These are phyloP conservation scores for Megalops cyprinoides DNA, from an alignment of 2,797 vertebrate genomes.

Conservation along the genomic window DNA sequence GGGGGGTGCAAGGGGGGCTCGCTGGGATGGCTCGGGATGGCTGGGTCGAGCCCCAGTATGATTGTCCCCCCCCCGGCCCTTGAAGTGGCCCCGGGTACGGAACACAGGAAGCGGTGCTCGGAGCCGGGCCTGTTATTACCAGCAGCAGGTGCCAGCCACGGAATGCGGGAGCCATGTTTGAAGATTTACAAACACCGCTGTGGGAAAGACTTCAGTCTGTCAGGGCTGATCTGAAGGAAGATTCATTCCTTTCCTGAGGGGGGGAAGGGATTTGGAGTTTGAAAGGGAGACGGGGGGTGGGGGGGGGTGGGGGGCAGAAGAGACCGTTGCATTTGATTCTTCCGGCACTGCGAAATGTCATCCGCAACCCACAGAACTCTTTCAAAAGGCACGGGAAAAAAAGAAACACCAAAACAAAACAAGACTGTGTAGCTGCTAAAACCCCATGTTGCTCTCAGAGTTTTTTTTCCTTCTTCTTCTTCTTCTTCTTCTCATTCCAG, in stretches of 20 bases:
- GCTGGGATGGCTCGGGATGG: background rate
- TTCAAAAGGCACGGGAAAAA: constrained; percentile 62
- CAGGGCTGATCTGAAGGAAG: constrained; percentile 39
- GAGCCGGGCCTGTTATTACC: constrained; percentile 64
- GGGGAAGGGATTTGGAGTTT: constrained; percentile 58
- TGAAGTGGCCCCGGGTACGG: background rate
- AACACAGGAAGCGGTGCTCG: constrained; percentile 13
- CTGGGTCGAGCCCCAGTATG: background rate
- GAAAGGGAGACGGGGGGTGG: constrained; percentile 62
- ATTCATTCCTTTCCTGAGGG: constrained; percentile 49
- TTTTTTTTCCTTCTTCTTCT: constrained; percentile 54
- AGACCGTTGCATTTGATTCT: constrained; percentile 64
- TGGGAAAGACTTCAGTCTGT: constrained; percentile 36
- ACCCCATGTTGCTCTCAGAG: constrained; percentile 61
- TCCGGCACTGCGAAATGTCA: constrained; percentile 68
- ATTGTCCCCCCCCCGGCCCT: background rate
- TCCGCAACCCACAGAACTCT: constrained; percentile 64
- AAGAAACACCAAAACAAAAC: constrained; percentile 66
- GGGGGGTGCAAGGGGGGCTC: background rate
- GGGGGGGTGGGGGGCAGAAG: constrained; percentile 53
- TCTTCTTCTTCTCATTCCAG: constrained; percentile 66
- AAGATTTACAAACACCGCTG: constrained; percentile 51
- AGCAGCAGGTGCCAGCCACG: constrained; percentile 65
- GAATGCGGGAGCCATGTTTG: constrained; percentile 58
- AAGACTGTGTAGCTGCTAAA: constrained; percentile 31